Percentiles rank a stretch among this genome's conserved stretches.
phyloP scores from a whole-genome alignment of 2,113 vertebrate genomes.

The Ophthalmolycus amberensis region DNA sequence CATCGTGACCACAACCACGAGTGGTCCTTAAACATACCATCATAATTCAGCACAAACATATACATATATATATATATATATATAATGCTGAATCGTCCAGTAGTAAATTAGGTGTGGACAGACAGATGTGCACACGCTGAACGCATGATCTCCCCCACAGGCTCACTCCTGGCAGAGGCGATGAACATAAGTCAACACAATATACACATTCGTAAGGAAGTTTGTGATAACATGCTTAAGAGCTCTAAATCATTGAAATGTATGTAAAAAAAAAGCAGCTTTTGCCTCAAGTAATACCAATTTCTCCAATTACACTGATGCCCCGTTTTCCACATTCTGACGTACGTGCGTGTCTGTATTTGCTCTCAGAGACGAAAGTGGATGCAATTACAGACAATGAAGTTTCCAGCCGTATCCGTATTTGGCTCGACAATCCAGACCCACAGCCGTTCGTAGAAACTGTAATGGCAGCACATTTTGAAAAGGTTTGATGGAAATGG shows the following conservation, averaged over 20 bases:
- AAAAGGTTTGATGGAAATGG: not conserved
- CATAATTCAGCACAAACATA: not conserved
- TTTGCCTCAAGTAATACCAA: not conserved
- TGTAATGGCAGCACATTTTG: not conserved
- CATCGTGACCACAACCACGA: not conserved
- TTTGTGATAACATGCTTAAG: too few relatives aligned
- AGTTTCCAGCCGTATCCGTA: not conserved
- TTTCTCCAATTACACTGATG: not conserved
- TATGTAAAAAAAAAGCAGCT: too few relatives aligned
- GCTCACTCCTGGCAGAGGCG: not conserved
- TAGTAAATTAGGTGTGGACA: too few relatives aligned
- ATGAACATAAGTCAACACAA: too few relatives aligned
- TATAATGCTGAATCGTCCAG: not conserved
- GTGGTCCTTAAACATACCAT: not conserved
- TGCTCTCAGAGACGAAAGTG: not conserved
- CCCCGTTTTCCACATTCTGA: not conserved
- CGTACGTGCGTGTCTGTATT: not conserved
- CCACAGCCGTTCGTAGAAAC: not conserved
- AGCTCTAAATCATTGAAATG: too few relatives aligned
- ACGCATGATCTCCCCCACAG: not conserved
- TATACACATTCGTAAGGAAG: too few relatives aligned
- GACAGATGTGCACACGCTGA: not conserved
- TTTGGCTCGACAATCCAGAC: not conserved
- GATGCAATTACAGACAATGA: not conserved
- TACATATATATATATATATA: not conserved